phyloP scores from a whole-genome alignment of 2,888 invertebrate species.

The Poecilus cupreus region DNA sequence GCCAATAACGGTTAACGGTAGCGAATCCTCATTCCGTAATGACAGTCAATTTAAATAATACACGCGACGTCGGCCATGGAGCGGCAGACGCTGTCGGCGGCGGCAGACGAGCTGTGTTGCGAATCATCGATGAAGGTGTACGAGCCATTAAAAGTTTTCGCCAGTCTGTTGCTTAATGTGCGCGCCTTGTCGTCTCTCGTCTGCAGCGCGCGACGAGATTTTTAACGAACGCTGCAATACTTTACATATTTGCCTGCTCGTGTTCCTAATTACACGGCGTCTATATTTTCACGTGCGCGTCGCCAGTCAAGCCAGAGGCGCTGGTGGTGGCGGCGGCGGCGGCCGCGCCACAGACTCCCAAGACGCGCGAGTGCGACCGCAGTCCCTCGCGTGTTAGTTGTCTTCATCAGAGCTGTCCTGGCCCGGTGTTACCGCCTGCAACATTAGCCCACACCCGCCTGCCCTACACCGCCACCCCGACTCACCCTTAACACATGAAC shows the following conservation, averaged over 20 bases:
- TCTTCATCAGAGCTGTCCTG: constrained; percentile 56
- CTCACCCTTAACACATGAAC: not conserved
- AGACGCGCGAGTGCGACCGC: constrained; percentile 44
- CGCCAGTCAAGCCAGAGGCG: no score
- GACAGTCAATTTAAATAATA: constrained; percentile 57
- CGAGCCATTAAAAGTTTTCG: constrained; percentile 56
- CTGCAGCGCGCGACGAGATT: constrained; percentile 30
- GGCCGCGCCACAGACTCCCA: constrained; percentile 41
- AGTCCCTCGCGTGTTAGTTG: constrained; percentile 54
- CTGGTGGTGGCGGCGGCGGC: no score
- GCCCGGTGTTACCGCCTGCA: constrained; percentile 38
- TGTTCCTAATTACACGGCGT: constrained; percentile 2
- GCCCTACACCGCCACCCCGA: no score
- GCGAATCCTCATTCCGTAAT: constrained; percentile 41
- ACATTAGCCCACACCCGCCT: constrained; percentile 34
- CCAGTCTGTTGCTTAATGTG: constrained; percentile 49
- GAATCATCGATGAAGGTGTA: constrained; percentile 57
- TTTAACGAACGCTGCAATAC: constrained; percentile 49
- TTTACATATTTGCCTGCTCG: constrained; percentile 45
- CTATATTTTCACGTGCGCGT: constrained; percentile 45
- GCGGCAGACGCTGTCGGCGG: not conserved
- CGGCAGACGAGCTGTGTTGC: constrained; percentile 24
- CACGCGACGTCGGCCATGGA: constrained; percentile 28
- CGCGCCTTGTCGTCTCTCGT: constrained; percentile 33
- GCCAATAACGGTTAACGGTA: constrained; percentile 31